These are phyloP conservation scores for Lycia hirtaria DNA, from an alignment of 2,888 invertebrate genomes.

Conservation along the genomic window DNA sequence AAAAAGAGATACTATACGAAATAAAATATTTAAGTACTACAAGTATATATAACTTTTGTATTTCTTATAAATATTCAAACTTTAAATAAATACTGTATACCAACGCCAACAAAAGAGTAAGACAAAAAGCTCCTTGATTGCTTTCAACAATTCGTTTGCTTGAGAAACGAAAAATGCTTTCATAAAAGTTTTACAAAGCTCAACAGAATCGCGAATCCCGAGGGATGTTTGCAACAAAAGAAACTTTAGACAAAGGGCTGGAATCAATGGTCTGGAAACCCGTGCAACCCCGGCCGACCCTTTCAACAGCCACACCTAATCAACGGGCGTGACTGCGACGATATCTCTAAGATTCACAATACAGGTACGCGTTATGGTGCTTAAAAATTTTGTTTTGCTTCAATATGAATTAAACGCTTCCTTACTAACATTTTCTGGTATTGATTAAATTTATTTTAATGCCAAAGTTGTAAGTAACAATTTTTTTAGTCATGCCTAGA, in stretches of 20 bases:
- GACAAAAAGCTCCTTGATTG: background rate
- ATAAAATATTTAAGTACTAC: no score
- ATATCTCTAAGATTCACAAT: background rate
- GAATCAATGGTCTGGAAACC: slow-evolving; percentile 16
- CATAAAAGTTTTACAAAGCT: slow-evolving; percentile 8
- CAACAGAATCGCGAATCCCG: slow-evolving; percentile 3
- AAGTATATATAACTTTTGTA: no score
- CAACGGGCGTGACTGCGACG: background rate
- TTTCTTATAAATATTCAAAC: no score
- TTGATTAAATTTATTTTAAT: no score
- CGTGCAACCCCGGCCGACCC: background rate
- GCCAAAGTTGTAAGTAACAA: no score
- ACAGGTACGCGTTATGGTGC: no score
- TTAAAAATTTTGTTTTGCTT: no score
- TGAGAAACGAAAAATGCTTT: background rate
- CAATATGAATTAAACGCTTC: no score
- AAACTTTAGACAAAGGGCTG: slow-evolving; percentile 18
- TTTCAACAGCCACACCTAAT: background rate
- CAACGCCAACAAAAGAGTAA: background rate
- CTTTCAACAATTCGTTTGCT: slow-evolving; percentile 1
- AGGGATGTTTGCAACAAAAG: slow-evolving; percentile 14
- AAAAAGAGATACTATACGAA: no score
- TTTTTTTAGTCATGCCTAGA: no score
- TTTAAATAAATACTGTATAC: background rate
- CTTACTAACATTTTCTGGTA: no score